Evolutionary conservation across 2,797 vertebrate genomes (phyloP).

Genomic region (Glyptemys insculpta): DNA sequence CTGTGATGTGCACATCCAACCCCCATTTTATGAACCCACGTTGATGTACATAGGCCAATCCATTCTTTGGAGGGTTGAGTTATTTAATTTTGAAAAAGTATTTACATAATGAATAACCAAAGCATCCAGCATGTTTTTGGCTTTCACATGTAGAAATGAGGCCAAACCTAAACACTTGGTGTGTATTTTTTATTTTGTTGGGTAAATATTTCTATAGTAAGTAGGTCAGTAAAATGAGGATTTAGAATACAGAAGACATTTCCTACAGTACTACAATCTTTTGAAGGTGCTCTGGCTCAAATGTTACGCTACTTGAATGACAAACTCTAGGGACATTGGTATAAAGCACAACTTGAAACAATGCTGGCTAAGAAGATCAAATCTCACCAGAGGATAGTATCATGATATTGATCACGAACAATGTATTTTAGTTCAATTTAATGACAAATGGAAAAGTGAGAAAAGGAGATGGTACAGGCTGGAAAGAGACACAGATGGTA

Average conservation of each 20-base stretch:
- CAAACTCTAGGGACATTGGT: not conserved
- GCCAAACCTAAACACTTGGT: not conserved
- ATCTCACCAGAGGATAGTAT: not conserved
- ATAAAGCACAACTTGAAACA: not conserved
- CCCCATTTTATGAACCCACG: not conserved
- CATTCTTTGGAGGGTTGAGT: not conserved
- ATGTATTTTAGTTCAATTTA: not conserved
- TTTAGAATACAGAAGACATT: not conserved
- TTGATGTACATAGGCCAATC: not conserved
- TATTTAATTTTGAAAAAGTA: not conserved
- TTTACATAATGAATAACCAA: not conserved
- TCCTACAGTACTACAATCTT: not conserved
- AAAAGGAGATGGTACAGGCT: not conserved
- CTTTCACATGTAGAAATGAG: not conserved
- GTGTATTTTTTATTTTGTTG: not conserved
- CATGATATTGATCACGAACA: not conserved
- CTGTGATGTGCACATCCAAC: not conserved
- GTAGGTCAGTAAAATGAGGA: not conserved
- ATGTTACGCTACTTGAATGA: not conserved
- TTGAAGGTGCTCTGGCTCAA: not conserved
- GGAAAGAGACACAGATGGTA: accelerated
- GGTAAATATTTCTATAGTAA: not conserved
- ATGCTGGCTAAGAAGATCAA: not conserved
- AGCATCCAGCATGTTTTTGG: not conserved
- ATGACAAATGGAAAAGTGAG: not conserved